A percentile compares a stretch with the other conserved stretches of the same genome.
Conservation (phyloP, 1,140 invertebrate genomes). For the Drosophila pruinosa region DNA sequence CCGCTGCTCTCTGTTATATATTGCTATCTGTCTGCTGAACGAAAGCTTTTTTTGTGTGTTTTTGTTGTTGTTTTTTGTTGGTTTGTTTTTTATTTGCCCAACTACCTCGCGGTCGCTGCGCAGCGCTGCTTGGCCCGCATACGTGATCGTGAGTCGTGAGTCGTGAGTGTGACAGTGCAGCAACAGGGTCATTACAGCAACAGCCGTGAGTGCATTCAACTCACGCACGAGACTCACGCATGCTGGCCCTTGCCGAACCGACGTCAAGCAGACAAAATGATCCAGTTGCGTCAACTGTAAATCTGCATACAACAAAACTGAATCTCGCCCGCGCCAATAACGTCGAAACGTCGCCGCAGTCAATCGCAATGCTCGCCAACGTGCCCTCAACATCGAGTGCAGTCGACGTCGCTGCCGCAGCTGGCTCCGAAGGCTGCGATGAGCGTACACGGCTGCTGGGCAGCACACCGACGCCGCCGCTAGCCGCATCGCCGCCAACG, state of each 20-base stretch:
- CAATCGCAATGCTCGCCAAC: slow-evolving; percentile 7
- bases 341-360: not conserved
- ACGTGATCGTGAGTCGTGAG: slow-evolving; percentile 16
- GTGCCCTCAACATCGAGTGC: slow-evolving; percentile 25
- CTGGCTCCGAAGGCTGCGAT: slow-evolving; percentile 47
- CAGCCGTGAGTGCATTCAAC: slow-evolving; percentile 51
- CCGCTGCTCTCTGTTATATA: not conserved
- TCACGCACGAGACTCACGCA: slow-evolving; percentile 41
- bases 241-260: slow-evolving; percentile 55
- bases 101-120: not conserved
- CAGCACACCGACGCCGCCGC: slow-evolving; percentile 28
- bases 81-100: not conserved
- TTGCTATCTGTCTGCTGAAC: no score
- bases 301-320: slow-evolving; percentile 17
- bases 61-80: slow-evolving; percentile 9
- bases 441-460: slow-evolving; percentile 63
- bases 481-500: slow-evolving; percentile 49
- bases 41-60: not conserved
- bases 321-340: slow-evolving; percentile 24
- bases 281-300: slow-evolving; percentile 39
- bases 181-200: no score
- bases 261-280: slow-evolving; percentile 35
- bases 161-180: slow-evolving; percentile 1
- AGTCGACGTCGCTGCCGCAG: slow-evolving; percentile 14
- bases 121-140: slow-evolving; percentile 6